phyloP scores from a whole-genome alignment of 2,888 invertebrate genomes.

The Acrocyrtus sp. region DNA sequence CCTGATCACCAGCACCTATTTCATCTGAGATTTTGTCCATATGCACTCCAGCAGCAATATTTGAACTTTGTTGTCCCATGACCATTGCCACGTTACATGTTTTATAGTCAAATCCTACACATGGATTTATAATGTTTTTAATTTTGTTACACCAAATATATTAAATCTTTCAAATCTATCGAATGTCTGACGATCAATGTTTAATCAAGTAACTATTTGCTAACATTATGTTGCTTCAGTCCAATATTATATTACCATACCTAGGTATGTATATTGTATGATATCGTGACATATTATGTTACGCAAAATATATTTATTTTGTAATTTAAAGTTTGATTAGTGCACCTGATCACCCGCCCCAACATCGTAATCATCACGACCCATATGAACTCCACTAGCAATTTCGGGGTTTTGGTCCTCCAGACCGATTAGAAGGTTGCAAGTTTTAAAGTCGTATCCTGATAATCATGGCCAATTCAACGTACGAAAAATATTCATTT shows the following conservation, averaged over 20 bases:
- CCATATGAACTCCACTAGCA: conserved; percentile 96
- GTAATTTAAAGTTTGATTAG: too few species aligned
- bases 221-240: conserved; percentile 49
- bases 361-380: conserved; percentile 91
- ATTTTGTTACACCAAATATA: not conserved
- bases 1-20: conserved; percentile 98
- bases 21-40: conserved; percentile 92
- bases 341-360: conserved; percentile 97
- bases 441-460: conserved; percentile 99
- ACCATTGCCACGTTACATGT: conserved; percentile 98
- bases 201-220: conserved; percentile 38
- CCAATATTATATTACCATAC: conserved; percentile 3
- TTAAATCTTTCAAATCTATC: not conserved
- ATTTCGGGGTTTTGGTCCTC: conserved; percentile 98
- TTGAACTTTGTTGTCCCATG: conserved; percentile 95
- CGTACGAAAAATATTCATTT: too few species aligned
- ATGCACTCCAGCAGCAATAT: conserved; percentile 98
- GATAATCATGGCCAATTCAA: conserved; percentile 32
- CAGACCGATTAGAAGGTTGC: conserved; percentile 96
- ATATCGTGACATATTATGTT: conserved; percentile 13
- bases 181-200: too few species aligned
- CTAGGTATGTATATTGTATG: not conserved
- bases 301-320: too few species aligned
- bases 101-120: conserved; percentile 99
- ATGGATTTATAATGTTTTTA: conserved; percentile 59